Evolutionary conservation across 30 jellyfish, hydroid and myxozoan species (phyloP).

Genomic region (Hydra vulgaris): DNA sequence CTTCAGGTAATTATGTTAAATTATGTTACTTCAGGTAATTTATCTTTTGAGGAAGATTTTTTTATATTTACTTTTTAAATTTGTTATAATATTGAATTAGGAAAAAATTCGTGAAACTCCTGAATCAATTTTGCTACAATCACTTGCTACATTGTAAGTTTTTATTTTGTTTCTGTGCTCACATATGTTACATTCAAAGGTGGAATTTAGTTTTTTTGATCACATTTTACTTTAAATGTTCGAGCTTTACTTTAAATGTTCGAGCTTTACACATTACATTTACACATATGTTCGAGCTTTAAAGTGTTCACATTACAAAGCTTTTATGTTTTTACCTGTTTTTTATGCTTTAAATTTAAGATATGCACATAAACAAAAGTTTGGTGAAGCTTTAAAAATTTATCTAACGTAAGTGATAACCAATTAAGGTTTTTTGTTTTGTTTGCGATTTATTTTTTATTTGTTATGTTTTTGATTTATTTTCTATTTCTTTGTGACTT

Average conservation of each 20-base stretch:
- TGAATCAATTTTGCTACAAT: constrained; percentile 40
- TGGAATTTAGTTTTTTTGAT: no score
- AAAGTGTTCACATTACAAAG: neutral
- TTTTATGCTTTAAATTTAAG: neutral
- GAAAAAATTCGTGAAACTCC: constrained; percentile 54
- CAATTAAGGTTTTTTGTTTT: no score
- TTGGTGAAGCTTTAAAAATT: constrained; percentile 73
- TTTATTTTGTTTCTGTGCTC: no score
- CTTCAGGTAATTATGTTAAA: constrained; percentile 30
- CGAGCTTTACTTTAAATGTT: no score
- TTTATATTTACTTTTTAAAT: neutral
- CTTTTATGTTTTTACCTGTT: neutral
- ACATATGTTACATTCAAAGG: no score
- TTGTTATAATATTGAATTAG: no score
- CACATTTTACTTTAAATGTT: no score
- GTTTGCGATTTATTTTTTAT: neutral
- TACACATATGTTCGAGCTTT: no score
- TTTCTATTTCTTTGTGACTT: no score
- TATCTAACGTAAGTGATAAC: constrained; percentile 42
- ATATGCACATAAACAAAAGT: constrained; percentile 61
- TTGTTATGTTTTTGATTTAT: neutral
- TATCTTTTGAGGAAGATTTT: neutral
- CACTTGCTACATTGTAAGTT: constrained; percentile 75
- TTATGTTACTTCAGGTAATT: neutral
- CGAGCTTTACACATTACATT: no score